Percentiles rank a stretch among this genome's conserved stretches.
phyloP scores from a whole-genome alignment of 2,797 vertebrate species.

The Hippocampus kuda region DNA sequence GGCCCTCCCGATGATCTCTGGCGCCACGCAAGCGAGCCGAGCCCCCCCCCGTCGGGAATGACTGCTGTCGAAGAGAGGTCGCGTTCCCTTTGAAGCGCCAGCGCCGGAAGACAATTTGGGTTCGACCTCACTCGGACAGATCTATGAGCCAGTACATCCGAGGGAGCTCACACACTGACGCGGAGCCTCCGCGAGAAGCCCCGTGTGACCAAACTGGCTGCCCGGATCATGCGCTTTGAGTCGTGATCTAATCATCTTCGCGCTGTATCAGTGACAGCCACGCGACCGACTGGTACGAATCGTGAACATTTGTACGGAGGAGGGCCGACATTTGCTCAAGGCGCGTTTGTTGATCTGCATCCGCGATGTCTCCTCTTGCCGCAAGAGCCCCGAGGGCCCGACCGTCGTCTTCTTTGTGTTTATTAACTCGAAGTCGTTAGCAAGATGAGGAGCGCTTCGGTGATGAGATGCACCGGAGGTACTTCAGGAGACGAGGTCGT shows the following conservation, averaged over 20 bases:
- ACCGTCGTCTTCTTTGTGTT: conserved; percentile 9
- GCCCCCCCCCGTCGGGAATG: too few species aligned
- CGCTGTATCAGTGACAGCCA: conserved; percentile 11
- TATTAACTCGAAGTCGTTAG: conserved; percentile 49
- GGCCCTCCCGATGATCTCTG: not conserved
- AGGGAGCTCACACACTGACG: not conserved
- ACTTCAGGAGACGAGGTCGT: conserved; percentile 34
- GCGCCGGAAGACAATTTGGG: not conserved
- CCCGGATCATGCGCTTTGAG: conserved; percentile 7
- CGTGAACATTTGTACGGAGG: conserved; percentile 13
- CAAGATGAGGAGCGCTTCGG: conserved; percentile 48
- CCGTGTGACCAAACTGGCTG: conserved; percentile 10
- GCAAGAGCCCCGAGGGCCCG: conserved; percentile 21
- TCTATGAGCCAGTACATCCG: not conserved
- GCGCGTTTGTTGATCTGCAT: conserved; percentile 31
- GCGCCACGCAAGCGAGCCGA: not conserved
- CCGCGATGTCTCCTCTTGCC: conserved; percentile 15
- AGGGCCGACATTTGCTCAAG: conserved; percentile 32
- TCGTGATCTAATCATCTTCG: conserved; percentile 12
- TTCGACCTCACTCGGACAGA: not conserved
- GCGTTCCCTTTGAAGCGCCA: not conserved
- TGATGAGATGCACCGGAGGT: conserved; percentile 52
- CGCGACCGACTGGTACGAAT: conserved; percentile 19
- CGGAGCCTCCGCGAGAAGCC: too few species aligned
- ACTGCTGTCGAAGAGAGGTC: not conserved